A percentile compares a stretch with the other conserved stretches of the same genome.
Conservation (phyloP, 2,113 vertebrate genomes). For the Plectropomus leopardus region DNA sequence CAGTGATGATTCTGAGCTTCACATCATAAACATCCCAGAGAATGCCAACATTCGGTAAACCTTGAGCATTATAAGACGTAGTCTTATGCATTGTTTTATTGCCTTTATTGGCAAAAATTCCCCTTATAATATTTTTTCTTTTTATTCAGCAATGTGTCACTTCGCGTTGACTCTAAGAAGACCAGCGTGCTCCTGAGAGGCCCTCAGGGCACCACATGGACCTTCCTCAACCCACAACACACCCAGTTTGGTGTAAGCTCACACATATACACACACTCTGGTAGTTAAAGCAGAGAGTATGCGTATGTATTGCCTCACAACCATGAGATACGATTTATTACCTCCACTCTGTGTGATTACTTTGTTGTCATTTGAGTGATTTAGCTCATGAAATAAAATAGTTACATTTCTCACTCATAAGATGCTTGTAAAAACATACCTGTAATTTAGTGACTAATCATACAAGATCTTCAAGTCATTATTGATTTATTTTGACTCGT, state of each 20-base stretch:
- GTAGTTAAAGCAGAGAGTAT: background rate
- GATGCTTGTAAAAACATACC: background rate
- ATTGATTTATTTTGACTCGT: slow-evolving; percentile 16
- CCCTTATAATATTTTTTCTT: slow-evolving; percentile 1
- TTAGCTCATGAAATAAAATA: background rate
- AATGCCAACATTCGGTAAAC: slow-evolving; percentile 70
- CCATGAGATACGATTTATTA: background rate
- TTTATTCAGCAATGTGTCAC: slow-evolving; percentile 74
- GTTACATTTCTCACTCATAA: background rate
- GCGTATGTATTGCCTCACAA: background rate
- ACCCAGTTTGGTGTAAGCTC: slow-evolving; percentile 62
- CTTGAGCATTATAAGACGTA: background rate
- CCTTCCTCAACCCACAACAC: slow-evolving; percentile 24
- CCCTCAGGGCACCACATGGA: slow-evolving; percentile 81
- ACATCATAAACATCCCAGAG: slow-evolving; percentile 85
- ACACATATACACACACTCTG: background rate
- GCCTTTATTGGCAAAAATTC: background rate
- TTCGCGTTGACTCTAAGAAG: slow-evolving; percentile 39
- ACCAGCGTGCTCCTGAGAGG: slow-evolving; percentile 77
- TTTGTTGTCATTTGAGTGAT: background rate
- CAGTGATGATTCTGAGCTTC: slow-evolving; percentile 54
- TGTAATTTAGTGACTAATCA: background rate
- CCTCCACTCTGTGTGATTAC: background rate
- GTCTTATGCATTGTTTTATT: background rate
- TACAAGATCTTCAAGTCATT: background rate